Base-by-base conservation (phyloP, 2,797 vertebrate genomes). In the Chloroceryle inda region DNA sequence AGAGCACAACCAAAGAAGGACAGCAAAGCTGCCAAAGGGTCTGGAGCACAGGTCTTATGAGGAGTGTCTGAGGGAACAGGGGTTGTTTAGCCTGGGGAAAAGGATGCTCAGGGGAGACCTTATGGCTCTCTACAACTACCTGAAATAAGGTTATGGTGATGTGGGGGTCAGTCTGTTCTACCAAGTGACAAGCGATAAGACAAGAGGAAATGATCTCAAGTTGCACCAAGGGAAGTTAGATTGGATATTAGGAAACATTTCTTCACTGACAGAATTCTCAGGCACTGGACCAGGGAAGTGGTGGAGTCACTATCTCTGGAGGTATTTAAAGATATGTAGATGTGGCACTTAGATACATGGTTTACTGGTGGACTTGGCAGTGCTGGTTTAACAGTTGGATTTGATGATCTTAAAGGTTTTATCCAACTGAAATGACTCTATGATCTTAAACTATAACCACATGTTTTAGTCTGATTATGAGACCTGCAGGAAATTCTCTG, bases 381-480 rank as follows among this genome's bases (percentile, higher is more conserved):
- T 24, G 18, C 6, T 75, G 62, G 31, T 21, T 67, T 81, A 75
- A 33, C 0, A 0, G 29, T 33, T 67, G 47, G 21, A 85, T 23
- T 50, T 33, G 11, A 13, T 81, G 61, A 55, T 63, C 58, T 88
- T 63, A 47, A 40, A 81, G 20, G 6, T 71, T 40, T 85, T 95
- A 85, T 68, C 10, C 11, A 92, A 40, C 23, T 15, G 67, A 38
- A 85, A 72, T 3, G 13, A 37, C 72, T 55, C 26, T 68, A 0
- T 88, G 17, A 53, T 82, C 90, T 44, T 75, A 40, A 64, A 22
- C 35, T 76, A 40, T 52, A 91, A 59, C 66, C 52, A 62, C 49
- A 50, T 49, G 14, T 88, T 94, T 95, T 88, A 90, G 86, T 86
- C 69, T 79, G 40, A 76, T 95, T 88, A 75, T 78, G 45, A 83